Base-by-base conservation (phyloP, 2,797 vertebrate species). In the Chaetodon trifasciatus region DNA sequence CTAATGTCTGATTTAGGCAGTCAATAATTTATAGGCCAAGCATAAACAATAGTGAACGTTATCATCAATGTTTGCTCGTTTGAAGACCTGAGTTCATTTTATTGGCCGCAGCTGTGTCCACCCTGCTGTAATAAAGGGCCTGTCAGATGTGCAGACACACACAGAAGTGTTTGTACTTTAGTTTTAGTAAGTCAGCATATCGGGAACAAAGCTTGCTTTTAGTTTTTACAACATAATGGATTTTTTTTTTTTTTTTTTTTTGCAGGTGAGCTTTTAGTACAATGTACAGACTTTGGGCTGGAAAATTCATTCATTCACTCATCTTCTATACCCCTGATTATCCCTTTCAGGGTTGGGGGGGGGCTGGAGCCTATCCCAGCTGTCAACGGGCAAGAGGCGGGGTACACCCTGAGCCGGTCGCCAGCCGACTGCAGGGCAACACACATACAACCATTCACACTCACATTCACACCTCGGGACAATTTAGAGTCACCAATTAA, bases 61-160 rank as follows among this genome's bases (percentile, higher is more conserved):
- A 67, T 67, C 47, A 46, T 24, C 35, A 58, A 1, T 55, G 35
- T 21, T 69, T 39, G 53, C n/a, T 21, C 40, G 16, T 74, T 62
- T 71, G 49, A 67, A 65, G 37, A 63, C 28, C 8, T 49, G 16
- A 62, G 71, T 71, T 64, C 0, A 10, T 47, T 78, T 63, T 24
- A 70, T 35, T 56, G 23, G 11, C 17, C 21, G 40, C 74, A 73
- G 77, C 61, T 75, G 37, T 71, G 66, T 62, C 61, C 46, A 58
- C 19, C 40, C 53, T 57, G 57, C 56, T 68, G 60, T 64, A 40
- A 75, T 64, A 60, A 83, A 76, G 28, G 19, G n/a, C 64, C 21
- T 77, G 69, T 52, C 32, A 3, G 46, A 63, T 64, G 52, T 61
- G 39, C 28, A 21, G 15, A 13, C 57, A 68, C 8, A 10, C 40